A percentile compares a stretch with the other conserved stretches of the same genome.
phyloP scores from a whole-genome alignment of 2,888 invertebrate species.

The Reticulitermes lucifugus region DNA sequence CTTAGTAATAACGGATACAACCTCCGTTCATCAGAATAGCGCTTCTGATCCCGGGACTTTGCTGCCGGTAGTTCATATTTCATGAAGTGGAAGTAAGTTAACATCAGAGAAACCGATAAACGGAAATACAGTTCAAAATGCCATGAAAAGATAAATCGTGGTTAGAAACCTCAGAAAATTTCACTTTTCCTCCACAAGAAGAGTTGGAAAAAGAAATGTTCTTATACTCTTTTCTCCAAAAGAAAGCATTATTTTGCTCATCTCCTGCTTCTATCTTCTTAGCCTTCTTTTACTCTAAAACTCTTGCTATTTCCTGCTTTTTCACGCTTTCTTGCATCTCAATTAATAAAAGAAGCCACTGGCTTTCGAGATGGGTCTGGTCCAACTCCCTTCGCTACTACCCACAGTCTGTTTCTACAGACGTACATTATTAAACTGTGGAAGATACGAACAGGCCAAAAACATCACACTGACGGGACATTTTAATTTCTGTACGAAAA shows the following conservation, averaged over 20 bases:
- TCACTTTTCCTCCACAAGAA: neutral
- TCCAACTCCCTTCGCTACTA: slow-evolving; percentile 8
- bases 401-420: neutral
- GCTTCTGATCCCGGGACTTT: too few species aligned
- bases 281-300: slow-evolving; percentile 7
- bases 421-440: too few species aligned
- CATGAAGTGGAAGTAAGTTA: too few species aligned
- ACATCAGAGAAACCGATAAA: too few species aligned
- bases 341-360: slow-evolving; percentile 40
- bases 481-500: too few species aligned
- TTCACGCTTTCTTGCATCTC: slow-evolving; percentile 43
- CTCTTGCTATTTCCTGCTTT: slow-evolving; percentile 40
- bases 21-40: too few species aligned
- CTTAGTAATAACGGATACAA: too few species aligned
- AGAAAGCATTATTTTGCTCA: slow-evolving; percentile 33
- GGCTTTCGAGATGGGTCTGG: slow-evolving; percentile 25
- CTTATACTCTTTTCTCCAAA: slow-evolving; percentile 18
- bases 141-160: slow-evolving; percentile 13
- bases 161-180: slow-evolving; percentile 19
- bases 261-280: slow-evolving; percentile 29
- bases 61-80: too few species aligned
- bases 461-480: too few species aligned
- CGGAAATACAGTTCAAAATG: too few species aligned
- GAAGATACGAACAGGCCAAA: neutral
- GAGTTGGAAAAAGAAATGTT: neutral